Percentiles rank a stretch among this genome's conserved stretches.
phyloP scores from a whole-genome alignment of 1,140 invertebrate genomes.

The Nebria ingens region DNA sequence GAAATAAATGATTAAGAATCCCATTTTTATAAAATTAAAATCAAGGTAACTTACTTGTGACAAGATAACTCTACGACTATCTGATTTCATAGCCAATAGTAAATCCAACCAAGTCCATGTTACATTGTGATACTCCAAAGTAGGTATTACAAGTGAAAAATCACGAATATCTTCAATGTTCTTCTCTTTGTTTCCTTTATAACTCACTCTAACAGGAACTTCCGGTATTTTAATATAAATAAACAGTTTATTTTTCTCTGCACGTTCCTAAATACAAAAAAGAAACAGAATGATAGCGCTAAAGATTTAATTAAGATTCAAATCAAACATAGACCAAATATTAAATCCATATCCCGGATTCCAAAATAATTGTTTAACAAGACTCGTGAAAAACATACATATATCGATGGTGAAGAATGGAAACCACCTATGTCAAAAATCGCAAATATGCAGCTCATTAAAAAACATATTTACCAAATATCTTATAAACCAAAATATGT shows the following conservation, averaged over 20 bases:
- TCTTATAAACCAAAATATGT: too few relatives aligned
- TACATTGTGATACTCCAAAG: slow-evolving; percentile 95
- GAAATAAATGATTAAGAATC: too few relatives aligned
- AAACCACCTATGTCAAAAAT: too few relatives aligned
- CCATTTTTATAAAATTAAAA: too few relatives aligned
- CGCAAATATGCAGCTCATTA: too few relatives aligned
- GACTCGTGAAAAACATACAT: too few relatives aligned
- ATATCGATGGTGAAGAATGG: too few relatives aligned
- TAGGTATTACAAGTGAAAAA: slow-evolving; percentile 86
- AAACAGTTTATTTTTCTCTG: slow-evolving; percentile 97
- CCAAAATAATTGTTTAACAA: too few relatives aligned
- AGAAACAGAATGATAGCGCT: slow-evolving; percentile 10
- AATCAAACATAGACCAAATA: not conserved
- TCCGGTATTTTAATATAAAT: slow-evolving; percentile 98
- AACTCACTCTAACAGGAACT: slow-evolving; percentile 91
- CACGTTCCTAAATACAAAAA: slow-evolving; percentile 60
- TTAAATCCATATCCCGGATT: too few relatives aligned
- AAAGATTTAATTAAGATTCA: slow-evolving; percentile 5
- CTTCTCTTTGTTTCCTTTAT: slow-evolving; percentile 97
- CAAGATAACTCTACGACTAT: slow-evolving; percentile 81
- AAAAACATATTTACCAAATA: too few relatives aligned
- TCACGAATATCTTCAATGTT: slow-evolving; percentile 94
- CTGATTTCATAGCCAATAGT: slow-evolving; percentile 87
- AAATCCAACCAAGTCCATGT: slow-evolving; percentile 99
- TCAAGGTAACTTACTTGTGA: slow-evolving; percentile 70